A percentile compares a stretch with the other conserved stretches of the same genome.
Evolutionary conservation across 1,140 invertebrate genomes (phyloP).

Genomic region (Battus philenor): DNA sequence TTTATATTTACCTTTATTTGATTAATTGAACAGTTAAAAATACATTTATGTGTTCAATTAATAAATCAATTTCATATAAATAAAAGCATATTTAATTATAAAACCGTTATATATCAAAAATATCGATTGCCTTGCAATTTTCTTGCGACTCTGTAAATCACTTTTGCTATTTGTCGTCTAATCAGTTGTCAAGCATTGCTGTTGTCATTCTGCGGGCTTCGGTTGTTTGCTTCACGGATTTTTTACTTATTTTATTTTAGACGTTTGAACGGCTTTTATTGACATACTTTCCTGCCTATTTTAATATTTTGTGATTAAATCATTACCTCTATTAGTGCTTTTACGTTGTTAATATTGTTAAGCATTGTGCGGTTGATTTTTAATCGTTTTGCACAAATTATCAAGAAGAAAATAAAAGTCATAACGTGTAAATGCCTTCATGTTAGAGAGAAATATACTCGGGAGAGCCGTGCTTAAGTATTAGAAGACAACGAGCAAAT

Average conservation of each 20-base stretch:
- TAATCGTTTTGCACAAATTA: conserved; percentile 28
- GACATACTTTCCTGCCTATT: conserved; percentile 26
- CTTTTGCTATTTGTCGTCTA: conserved; percentile 8
- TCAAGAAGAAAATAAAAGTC: conserved; percentile 23
- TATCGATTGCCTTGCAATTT: too few relatives aligned
- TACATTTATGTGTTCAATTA: too few relatives aligned
- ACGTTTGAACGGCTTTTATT: conserved; percentile 36
- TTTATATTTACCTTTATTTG: too few relatives aligned
- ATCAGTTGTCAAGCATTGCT: conserved; percentile 19
- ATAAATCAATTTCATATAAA: too few relatives aligned
- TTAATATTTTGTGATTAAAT: conserved; percentile 21
- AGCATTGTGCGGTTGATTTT: conserved; percentile 24
- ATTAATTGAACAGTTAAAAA: too few relatives aligned
- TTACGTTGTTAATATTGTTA: conserved; percentile 23
- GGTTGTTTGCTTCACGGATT: conserved; percentile 61
- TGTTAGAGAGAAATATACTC: conserved; percentile 39
- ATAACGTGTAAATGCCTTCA: conserved; percentile 34
- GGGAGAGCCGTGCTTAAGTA: conserved; percentile 31
- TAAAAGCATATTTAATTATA: too few relatives aligned
- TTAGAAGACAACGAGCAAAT: conserved; percentile 51
- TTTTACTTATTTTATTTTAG: conserved; percentile 56
- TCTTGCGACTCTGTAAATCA: too few relatives aligned
- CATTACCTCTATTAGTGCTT: conserved; percentile 19
- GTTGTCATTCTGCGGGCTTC: conserved; percentile 60
- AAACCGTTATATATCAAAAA: too few relatives aligned